Conservation (phyloP, 2,797 vertebrate species). For the Lepilemur ruficaudatus region DNA sequence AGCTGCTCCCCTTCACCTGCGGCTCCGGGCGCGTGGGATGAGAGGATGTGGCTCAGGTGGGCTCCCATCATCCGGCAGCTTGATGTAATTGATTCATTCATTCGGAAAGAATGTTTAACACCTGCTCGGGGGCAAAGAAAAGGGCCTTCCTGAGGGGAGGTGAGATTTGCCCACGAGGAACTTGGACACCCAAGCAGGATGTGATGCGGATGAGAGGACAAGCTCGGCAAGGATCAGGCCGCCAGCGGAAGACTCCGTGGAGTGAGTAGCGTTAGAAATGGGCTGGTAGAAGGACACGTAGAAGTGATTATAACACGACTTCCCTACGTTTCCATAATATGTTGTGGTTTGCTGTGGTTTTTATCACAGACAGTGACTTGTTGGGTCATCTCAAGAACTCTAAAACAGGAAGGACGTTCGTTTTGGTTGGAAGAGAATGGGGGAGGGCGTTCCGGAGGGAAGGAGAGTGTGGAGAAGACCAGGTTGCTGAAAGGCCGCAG, state of each 20-base stretch:
- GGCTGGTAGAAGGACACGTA: neutral
- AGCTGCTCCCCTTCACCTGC: neutral
- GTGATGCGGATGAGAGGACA: no score
- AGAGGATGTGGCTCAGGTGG: neutral
- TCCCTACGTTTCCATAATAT: neutral
- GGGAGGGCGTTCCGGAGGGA: neutral
- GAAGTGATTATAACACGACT: neutral
- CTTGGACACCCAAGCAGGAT: neutral
- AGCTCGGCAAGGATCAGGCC: neutral
- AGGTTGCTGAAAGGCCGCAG: neutral
- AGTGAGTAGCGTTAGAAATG: neutral
- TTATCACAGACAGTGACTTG: neutral
- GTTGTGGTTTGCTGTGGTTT: neutral
- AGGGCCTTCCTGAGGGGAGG: neutral
- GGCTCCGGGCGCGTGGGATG: neutral
- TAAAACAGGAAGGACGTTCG: neutral
- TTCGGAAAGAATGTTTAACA: neutral
- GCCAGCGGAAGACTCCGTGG: neutral
- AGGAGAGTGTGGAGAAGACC: neutral
- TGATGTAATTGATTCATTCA: neutral
- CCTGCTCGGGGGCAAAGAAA: neutral
- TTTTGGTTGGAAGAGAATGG: neutral
- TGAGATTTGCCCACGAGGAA: neutral
- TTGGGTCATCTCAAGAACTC: neutral
- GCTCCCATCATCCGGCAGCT: neutral